Conservation (phyloP, 2,888 invertebrate genomes). For the Belgica antarctica region DNA sequence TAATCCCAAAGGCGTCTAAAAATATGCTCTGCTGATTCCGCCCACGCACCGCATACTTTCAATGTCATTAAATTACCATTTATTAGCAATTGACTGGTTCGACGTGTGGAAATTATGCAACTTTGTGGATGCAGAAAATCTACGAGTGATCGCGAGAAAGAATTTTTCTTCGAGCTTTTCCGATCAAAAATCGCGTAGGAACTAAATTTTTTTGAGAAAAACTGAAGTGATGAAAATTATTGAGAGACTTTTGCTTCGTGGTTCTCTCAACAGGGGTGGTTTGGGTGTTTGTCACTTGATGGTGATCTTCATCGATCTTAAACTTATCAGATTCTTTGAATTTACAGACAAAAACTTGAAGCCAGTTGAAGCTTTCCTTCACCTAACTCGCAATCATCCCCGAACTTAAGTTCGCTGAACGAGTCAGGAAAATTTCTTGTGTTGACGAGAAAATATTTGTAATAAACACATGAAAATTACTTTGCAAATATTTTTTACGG, state of each 20-base stretch:
- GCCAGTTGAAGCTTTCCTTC: no score
- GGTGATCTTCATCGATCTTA: no score
- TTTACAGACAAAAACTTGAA: no score
- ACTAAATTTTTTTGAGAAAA: slow-evolving; percentile 30
- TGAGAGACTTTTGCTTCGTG: slow-evolving; percentile 17
- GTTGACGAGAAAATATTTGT: neutral
- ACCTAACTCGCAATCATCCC: no score
- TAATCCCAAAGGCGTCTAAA: neutral
- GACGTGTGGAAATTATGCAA: slow-evolving; percentile 29
- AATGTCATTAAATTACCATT: slow-evolving; percentile 33
- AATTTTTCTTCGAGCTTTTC: slow-evolving; percentile 32
- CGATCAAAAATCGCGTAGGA: slow-evolving; percentile 36
- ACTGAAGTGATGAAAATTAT: slow-evolving; percentile 13
- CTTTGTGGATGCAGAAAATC: neutral
- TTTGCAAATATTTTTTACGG: neutral
- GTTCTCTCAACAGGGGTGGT: no score
- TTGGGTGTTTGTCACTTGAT: no score
- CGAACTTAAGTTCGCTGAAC: slow-evolving; percentile 25
- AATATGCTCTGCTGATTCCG: slow-evolving; percentile 1
- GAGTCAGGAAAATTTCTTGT: neutral
- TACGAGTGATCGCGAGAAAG: neutral
- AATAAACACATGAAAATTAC: neutral
- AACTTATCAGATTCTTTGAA: no score
- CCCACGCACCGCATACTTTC: neutral
- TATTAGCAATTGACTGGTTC: neutral